phyloP scores from a whole-genome alignment of 2,888 invertebrate genomes.

The Malthinus seriepunctatus region DNA sequence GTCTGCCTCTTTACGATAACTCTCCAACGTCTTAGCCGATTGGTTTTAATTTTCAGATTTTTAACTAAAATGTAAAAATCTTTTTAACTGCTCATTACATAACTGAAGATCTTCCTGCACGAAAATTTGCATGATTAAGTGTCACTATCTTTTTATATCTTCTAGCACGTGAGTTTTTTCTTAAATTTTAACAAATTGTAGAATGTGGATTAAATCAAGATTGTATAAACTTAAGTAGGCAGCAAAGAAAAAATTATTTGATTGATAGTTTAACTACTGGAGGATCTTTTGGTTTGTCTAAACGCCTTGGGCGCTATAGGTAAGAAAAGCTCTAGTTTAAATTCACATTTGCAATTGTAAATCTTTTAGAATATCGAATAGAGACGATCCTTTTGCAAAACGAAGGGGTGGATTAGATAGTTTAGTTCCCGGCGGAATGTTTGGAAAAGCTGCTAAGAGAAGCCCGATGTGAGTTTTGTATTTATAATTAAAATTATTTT shows the following conservation, averaged over 20 bases:
- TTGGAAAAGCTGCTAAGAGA: constrained; percentile 31
- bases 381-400: constrained; percentile 21
- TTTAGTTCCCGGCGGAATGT: constrained; percentile 34
- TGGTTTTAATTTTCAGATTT: no score
- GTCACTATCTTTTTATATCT: no score
- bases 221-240: constrained; percentile 14
- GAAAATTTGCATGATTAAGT: no score
- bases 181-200: not conserved
- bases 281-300: constrained; percentile 18
- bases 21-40: no score
- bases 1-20: no score
- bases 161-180: no score
- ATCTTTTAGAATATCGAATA: constrained; percentile 15
- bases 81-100: no score
- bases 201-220: constrained; percentile 16
- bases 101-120: no score
- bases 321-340: not conserved
- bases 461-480: constrained; percentile 12
- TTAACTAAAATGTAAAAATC: no score
- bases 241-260: constrained; percentile 8
- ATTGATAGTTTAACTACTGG: constrained; percentile 20
- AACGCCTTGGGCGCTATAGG: constrained; percentile 18
- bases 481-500: not conserved
- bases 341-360: not conserved
- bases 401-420: constrained; percentile 31